These are phyloP conservation scores for Lepidostoma basale DNA, from an alignment of 1,140 invertebrate genomes.

Conservation along the genomic window DNA sequence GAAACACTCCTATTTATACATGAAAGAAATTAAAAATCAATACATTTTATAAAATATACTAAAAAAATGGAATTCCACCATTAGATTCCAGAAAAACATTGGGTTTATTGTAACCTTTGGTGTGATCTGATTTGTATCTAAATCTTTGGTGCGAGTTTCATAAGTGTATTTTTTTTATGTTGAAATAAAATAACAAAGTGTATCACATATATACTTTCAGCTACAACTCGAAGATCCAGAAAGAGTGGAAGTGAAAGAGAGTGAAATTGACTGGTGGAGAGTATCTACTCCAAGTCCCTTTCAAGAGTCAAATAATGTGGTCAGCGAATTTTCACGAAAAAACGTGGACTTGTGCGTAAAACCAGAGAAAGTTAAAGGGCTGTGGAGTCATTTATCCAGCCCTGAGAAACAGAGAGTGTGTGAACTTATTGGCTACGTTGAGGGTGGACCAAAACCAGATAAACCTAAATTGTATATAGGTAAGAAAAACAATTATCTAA, in stretches of 20 bases:
- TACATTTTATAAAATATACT: too few relatives aligned
- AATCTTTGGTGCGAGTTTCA: too few relatives aligned
- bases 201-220: too few relatives aligned
- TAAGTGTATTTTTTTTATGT: not conserved
- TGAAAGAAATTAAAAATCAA: too few relatives aligned
- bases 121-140: too few relatives aligned
- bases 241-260: constrained; percentile 59
- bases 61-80: too few relatives aligned
- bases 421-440: constrained; percentile 65
- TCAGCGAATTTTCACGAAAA: constrained; percentile 21
- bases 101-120: too few relatives aligned
- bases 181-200: not conserved
- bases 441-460: constrained; percentile 52
- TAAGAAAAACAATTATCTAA: constrained; percentile 40
- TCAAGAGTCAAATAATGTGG: constrained; percentile 46
- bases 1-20: too few relatives aligned
- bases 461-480: constrained; percentile 66
- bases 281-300: constrained; percentile 49
- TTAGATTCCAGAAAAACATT: too few relatives aligned
- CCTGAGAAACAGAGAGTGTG: constrained; percentile 70
- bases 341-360: constrained; percentile 49
- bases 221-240: constrained; percentile 64
- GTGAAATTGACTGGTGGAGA: constrained; percentile 61
- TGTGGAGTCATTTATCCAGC: constrained; percentile 71
- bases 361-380: constrained; percentile 60